Conservation (phyloP, 2,797 vertebrate species). For the Hippoglossus hippoglossus region DNA sequence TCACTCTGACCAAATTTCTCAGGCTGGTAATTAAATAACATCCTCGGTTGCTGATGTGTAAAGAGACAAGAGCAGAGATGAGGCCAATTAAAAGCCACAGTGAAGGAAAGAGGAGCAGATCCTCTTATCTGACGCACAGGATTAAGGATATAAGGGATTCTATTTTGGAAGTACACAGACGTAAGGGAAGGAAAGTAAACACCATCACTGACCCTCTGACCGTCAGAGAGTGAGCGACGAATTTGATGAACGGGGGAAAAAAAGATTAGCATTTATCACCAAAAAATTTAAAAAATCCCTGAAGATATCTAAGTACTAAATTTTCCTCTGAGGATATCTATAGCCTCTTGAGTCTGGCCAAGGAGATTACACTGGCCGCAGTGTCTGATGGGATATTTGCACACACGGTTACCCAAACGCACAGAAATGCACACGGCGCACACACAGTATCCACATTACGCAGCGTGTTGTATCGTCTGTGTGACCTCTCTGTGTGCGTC, state of each 20-base stretch:
- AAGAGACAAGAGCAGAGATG: conserved; percentile 11
- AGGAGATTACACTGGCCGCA: conserved; percentile 52
- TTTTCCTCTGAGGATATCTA: conserved; percentile 7
- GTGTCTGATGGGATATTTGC: conserved; percentile 2
- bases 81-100: conserved; percentile 51
- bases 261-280: neutral
- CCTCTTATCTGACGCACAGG: conserved; percentile 68
- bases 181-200: conserved; percentile 4
- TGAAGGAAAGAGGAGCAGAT: conserved; percentile 50
- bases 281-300: too few relatives aligned
- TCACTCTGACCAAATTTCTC: neutral
- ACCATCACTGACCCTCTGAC: neutral
- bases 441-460: neutral
- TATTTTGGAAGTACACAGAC: conserved; percentile 47
- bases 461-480: neutral
- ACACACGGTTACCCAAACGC: conserved; percentile 4
- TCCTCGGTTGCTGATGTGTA: conserved; percentile 22
- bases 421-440: neutral
- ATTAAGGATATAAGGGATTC: conserved; percentile 58
- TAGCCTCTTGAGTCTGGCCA: conserved; percentile 32
- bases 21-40: conserved; percentile 25
- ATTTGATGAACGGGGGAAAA: neutral
- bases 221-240: neutral
- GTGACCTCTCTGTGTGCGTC: conserved; percentile 14
- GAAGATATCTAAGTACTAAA: too few relatives aligned